These are phyloP conservation scores for Plectus sambesii DNA, from an alignment of 1,140 invertebrate genomes.

Conservation along the genomic window DNA sequence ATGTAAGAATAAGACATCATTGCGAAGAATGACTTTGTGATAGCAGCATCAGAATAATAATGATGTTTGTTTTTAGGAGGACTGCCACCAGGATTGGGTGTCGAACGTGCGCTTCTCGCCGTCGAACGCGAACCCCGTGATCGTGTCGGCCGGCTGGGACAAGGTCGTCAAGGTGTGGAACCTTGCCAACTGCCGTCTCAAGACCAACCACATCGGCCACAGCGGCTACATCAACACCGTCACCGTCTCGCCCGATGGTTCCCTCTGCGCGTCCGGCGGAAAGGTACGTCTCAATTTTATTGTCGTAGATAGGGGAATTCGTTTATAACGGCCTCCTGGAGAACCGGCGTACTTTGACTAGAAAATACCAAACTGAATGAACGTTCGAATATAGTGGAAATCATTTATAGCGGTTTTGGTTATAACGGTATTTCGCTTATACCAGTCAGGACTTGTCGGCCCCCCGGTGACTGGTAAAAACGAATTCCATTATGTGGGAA, in stretches of 20 bases:
- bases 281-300: conserved; percentile 59
- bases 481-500: too few species aligned
- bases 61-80: conserved; percentile 68
- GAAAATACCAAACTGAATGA: too few species aligned
- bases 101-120: conserved; percentile 95
- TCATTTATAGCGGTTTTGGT: too few species aligned
- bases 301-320: too few species aligned
- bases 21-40: too few species aligned
- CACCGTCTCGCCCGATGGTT: conserved; percentile 94
- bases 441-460: too few species aligned
- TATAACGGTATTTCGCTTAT: too few species aligned
- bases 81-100: conserved; percentile 92
- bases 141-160: conserved; percentile 96
- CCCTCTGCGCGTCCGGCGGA: conserved; percentile 91
- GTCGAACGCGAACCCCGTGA: conserved; percentile 85
- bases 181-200: conserved; percentile 88
- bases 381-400: too few species aligned
- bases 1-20: not conserved
- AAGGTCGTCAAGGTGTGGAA: conserved; percentile 96
- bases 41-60: too few species aligned
- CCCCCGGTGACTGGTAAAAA: too few species aligned
- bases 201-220: conserved; percentile 92
- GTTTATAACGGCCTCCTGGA: too few species aligned
- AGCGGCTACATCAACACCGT: conserved; percentile 94
- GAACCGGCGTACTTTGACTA: too few species aligned